Evolutionary conservation across 2,888 invertebrate species (phyloP), one percentile per base, ranked within the genome.

Genomic region (Eupithecia pulchellata): DNA sequence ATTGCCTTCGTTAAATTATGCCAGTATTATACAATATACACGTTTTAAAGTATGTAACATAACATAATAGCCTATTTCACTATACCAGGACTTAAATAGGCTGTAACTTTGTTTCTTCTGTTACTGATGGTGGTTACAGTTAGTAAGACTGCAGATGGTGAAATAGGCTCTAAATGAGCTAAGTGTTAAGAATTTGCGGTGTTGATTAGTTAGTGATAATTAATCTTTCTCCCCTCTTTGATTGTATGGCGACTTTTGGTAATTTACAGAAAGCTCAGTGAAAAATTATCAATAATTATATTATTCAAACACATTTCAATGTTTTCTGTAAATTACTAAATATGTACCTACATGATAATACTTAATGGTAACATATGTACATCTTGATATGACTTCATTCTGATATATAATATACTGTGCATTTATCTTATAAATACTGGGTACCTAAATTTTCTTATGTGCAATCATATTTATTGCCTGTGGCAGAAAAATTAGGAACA

Each of bases 141-240:
- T 47, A 32, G 32, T 6, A 20, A 47, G 47, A 47, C 20, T 47
- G 20, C n/a, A 58, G 30, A n/a, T 60, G 29, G 58, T 30, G 58
- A 60, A 30, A 30, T 30, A n/a, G 29, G 32, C n/a, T 11, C n/a
- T 30, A 11, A 60, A 11, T 60, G 73, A 73, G 66, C 76, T 86
- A 82, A 84, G 79, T 77, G 86, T 90, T 91, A 87, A 85, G 80
- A 81, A 79, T 82, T 82, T 84, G 86, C 85, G 69, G 68, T 76
- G 75, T 75, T 79, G 76, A 74, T 79, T 87, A 90, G 87, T 86
- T 90, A 90, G 87, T 86, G 77, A 82, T 82, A 57, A 78, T 79
- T 81, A 81, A 83, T 81, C 79, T 84, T 86, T 86, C 86, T 83
- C 77, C 84, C 66, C 78, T 84, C 84, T 86, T 89, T 86, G 84